Base-by-base conservation (phyloP, 1,140 invertebrate genomes). In the Aphaenogaster rudis region DNA sequence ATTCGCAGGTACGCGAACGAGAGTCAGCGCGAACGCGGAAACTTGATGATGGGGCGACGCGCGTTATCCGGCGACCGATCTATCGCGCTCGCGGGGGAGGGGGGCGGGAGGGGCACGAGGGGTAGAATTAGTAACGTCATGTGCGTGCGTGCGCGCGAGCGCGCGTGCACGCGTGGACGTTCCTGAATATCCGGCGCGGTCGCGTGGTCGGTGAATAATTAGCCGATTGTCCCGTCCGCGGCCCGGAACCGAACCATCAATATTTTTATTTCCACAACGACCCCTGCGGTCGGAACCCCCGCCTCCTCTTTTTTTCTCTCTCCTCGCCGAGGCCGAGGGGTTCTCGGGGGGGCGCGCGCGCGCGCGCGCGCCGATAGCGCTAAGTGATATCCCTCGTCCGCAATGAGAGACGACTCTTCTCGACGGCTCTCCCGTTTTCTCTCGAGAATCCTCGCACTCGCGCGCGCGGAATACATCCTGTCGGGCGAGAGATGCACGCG, bases 141-240 rank as follows among this genome's bases (percentile, higher is more conserved):
- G 78, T 39, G 69, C 48, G 28, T 36, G 15, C n/a, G 13, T n/a
- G 63, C 15, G 66, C 8, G 42, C 42, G 42, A 7, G 42, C 42
- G 42, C 13, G 67, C 39, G 80, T 39, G 79, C 66, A 39, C 79
- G 71, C 67, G 74, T 21, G 66, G 63, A 88, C 67, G 64, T 71
- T 86, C 66, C 57, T 45, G 79, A 87, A 90, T 88, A 90, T 92
- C 88, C 90, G 87, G 84, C 54, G 59, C 33, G 86, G 84, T 88
- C 88, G 88, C 85, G 90, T 89, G 91, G 87, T 92, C 71, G 81
- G n/a, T 89, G 93, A 93, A 94, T 94, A 94, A 94, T 94, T 94
- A 94, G 92, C 90, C 92, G 93, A 94, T 94, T 93, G 93, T 92
- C 82, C 92, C 91, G 88, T 91, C 86, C 90, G 86, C 90, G 90